Conservation (phyloP, 2,888 invertebrate species). For the Diaphora mendica region DNA sequence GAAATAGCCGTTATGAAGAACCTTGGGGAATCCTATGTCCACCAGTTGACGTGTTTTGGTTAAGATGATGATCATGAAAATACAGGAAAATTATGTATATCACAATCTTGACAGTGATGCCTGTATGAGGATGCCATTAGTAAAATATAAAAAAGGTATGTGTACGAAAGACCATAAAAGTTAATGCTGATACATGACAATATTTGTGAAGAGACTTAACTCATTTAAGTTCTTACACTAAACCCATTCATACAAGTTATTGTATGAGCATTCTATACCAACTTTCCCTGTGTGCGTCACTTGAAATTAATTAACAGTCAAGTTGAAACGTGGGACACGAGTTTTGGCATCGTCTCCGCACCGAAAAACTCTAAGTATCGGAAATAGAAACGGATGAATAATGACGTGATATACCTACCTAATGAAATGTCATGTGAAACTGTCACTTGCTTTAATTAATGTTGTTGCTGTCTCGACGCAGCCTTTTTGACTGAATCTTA, state of each 20-base stretch:
- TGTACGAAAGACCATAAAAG: not conserved
- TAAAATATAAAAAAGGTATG: not conserved
- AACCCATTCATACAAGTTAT: conserved; percentile 60
- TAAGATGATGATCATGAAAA: too few relatives aligned
- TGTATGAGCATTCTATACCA: conserved; percentile 60
- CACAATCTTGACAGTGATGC: not conserved
- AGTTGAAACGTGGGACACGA: conserved; percentile 63
- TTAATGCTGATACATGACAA: conserved; percentile 56
- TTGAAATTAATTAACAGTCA: conserved; percentile 79
- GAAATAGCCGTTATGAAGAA: too few relatives aligned
- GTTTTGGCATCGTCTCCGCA: conserved; percentile 71
- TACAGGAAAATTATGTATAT: not conserved
- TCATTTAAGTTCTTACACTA: conserved; percentile 65
- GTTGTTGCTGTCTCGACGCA: conserved; percentile 59
- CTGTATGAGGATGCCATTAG: not conserved
- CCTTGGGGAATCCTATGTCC: too few relatives aligned
- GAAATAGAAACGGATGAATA: conserved; percentile 81
- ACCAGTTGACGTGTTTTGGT: too few relatives aligned
- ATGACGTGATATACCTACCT: conserved; percentile 72
- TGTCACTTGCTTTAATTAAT: conserved; percentile 81
- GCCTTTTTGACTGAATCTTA: conserved; percentile 51
- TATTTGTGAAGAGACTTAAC: conserved; percentile 51
- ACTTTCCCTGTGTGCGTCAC: conserved; percentile 70
- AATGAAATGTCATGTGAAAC: conserved; percentile 79
- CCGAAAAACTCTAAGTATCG: conserved; percentile 79